Evolutionary conservation across 1,140 invertebrate species (phyloP), one percentile per base, ranked within the genome.

Genomic region (Lysiphlebus fabarum): DNA sequence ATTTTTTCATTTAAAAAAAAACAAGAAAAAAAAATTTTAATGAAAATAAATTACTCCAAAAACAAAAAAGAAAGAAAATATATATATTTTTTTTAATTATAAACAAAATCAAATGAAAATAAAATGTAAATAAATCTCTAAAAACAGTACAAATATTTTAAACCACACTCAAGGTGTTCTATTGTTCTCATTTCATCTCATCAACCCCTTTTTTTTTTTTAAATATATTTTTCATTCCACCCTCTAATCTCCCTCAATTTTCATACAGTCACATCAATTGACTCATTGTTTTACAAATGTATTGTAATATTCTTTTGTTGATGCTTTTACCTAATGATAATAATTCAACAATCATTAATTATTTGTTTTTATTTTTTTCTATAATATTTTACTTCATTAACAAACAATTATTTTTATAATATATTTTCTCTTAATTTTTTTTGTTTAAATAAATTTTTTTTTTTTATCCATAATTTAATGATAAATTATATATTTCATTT

Each of bases 171-270:
- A n/a, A n/a, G 43, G 11, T 45, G n/a, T n/a, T 45, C 5, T 6
- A 11, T 45, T 45, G 43, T 45, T 12, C 26, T 17, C 11, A 11
- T 61, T 55, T 56, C 48, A 33, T 17, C 43, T n/a, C 12, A 9
- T 45, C 14, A 11, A 45, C 12, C 43, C 43, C 43, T 6, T 45
- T 7, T 7, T n/a, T 14, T n/a, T 9, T 7, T n/a, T 2, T n/a
- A n/a, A n/a, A n/a, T n/a, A n/a, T 14, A 7, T n/a, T 14, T 58
- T 26, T 47, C 14, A 55, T 33, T 38, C 54, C 49, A 11, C 41
- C 10, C 33, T 36, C 58, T 50, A 43, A 58, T 54, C 40, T 54
- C 11, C 38, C 44, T 59, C 5, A 17, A 8, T 59, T 50, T 8
- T 17, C n/a, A 33, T 26, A 26, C 17, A 26, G 17, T 50, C 48